These are phyloP conservation scores for Nycticebus coucang DNA, from an alignment of 2,113 vertebrate genomes.

Conservation along the genomic window DNA sequence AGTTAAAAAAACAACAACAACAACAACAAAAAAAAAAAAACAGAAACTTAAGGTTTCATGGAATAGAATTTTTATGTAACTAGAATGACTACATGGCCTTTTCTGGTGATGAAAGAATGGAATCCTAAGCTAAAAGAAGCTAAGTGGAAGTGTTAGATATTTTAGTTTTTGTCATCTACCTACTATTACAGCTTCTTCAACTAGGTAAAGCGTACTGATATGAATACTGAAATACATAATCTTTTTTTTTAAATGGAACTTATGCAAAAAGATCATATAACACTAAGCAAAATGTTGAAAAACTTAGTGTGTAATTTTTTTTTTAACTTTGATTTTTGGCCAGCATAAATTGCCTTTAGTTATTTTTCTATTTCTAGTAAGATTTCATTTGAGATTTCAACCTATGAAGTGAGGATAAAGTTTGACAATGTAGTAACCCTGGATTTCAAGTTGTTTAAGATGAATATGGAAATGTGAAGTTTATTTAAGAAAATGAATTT, in stretches of 20 bases:
- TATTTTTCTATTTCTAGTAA: conserved; percentile 47
- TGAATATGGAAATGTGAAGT: not conserved
- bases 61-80: conserved; percentile 34
- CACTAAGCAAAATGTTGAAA: conserved; percentile 40
- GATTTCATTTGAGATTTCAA: conserved; percentile 60
- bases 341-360: conserved; percentile 69
- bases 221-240: not conserved
- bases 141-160: conserved; percentile 12
- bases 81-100: not conserved
- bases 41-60: conserved; percentile 14
- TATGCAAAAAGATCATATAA: not conserved
- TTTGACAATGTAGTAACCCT: not conserved
- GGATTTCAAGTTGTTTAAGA: not conserved
- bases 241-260: not conserved
- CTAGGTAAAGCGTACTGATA: conserved; percentile 15
- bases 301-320: conserved; percentile 54
- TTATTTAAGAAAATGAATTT: conserved; percentile 79
- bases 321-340: conserved; percentile 61
- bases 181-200: conserved; percentile 38
- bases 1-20: conserved; percentile 25
- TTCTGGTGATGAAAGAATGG: conserved; percentile 46
- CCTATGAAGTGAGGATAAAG: conserved; percentile 52
- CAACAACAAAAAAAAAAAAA: no score
- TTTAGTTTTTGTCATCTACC: not conserved
- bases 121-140: conserved; percentile 33